Base-by-base conservation (phyloP, 1,140 invertebrate genomes). In the Brachionus paranguensis region DNA sequence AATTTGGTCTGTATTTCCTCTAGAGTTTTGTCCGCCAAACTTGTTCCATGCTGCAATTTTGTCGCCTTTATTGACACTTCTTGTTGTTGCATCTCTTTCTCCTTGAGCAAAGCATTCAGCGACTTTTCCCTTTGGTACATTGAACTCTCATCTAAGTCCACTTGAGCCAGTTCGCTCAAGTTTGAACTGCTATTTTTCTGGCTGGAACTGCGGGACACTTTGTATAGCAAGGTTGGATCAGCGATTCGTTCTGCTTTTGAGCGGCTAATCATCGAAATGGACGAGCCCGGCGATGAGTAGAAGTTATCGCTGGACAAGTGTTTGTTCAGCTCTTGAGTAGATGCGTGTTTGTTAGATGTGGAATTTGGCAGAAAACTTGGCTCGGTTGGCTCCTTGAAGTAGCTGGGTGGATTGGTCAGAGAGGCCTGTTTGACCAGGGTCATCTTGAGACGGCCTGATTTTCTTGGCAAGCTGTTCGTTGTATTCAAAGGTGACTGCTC, bases 391-490 rank as follows among this genome's bases (percentile, higher is more conserved):
- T 81, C 43, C 4, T 45, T 68, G 60, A 81, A 81, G 27, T 81
- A 81, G 33, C 27, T 81, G 27, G 53, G 53, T 64, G 78, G 53
- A 65, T 81, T 81, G 4, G 55, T 64, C 0, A 81, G 29, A 3
- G 78, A 81, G 8, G 78, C 78, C 33, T 81, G 78, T n/a, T 81
- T 81, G 4, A 81, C 64, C 14, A 81, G 29, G 10, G 29, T 65
- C 33, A 45, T 60, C 53, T 60, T 60, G 1, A 81, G 78, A 7
- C 78, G 78, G 20, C 33, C 60, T 45, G 68, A 27, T 17, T 64
- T 70, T 53, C 45, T 20, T 33, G 60, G 37, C n/a, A 33, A 50
- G 29, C 20, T 72, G 27, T 84, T 78, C 64, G 84, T 68, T 84
- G 84, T 60, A 50, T 64, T 68, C 64, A 53, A 33, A 78, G 27